phyloP scores from a whole-genome alignment of 1,140 invertebrate species.

The Musca domestica region DNA sequence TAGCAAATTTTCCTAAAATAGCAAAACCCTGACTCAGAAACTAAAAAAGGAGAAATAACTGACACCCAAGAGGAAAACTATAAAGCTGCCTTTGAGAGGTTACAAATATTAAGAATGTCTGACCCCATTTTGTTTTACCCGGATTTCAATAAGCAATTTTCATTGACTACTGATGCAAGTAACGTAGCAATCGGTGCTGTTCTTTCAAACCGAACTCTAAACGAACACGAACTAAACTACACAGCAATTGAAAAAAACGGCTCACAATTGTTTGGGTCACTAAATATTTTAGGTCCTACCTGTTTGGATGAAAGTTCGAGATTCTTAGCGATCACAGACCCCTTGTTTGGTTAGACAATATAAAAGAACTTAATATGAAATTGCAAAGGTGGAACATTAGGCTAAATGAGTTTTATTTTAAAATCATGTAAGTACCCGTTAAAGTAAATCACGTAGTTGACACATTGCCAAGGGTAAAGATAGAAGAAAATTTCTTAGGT shows the following conservation, averaged over 20 bases:
- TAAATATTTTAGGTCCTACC: conserved; percentile 55
- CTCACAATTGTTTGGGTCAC: conserved; percentile 52
- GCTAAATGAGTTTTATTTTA: too few species aligned
- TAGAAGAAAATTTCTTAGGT: too few species aligned
- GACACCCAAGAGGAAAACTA: conserved; percentile 13
- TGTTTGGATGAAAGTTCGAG: conserved; percentile 56
- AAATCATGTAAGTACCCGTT: too few species aligned
- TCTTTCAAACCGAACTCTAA: conserved; percentile 51
- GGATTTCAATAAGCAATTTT: conserved; percentile 33
- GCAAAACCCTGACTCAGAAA: conserved; percentile 12
- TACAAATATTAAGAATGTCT: too few species aligned
- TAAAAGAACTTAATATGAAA: too few species aligned
- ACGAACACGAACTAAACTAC: conserved; percentile 52
- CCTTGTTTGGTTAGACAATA: conserved; percentile 56
- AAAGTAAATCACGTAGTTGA: too few species aligned
- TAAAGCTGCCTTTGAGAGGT: too few species aligned
- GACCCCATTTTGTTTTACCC: too few species aligned
- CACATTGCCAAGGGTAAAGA: too few species aligned
- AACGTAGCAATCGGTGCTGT: too few species aligned
- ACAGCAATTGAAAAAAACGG: conserved; percentile 52
- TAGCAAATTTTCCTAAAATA: neutral
- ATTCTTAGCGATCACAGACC: conserved; percentile 58
- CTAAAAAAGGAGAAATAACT: neutral
- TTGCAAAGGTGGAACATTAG: too few species aligned
- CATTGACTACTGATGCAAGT: too few species aligned